phyloP scores from a whole-genome alignment of 2,888 invertebrate species.

The Ormyrus pomaceus region DNA sequence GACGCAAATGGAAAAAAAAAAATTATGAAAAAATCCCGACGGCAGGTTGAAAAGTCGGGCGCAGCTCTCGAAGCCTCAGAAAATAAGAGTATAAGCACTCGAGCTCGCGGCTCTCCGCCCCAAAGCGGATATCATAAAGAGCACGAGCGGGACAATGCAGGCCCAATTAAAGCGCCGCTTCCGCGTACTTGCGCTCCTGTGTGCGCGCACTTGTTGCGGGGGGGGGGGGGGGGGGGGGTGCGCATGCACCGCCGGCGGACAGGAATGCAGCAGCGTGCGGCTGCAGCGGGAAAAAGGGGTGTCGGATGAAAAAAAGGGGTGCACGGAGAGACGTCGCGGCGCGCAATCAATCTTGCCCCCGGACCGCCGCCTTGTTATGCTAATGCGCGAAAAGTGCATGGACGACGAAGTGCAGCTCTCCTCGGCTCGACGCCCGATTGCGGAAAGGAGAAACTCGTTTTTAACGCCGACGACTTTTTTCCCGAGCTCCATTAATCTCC shows the following conservation, averaged over 20 bases:
- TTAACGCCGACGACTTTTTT: background rate
- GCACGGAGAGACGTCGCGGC: background rate
- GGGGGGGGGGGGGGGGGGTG: background rate
- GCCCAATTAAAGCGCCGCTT: background rate
- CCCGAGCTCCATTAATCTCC: conserved; percentile 46
- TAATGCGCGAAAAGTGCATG: conserved; percentile 67
- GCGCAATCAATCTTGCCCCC: conserved; percentile 30
- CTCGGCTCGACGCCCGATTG: too few species aligned
- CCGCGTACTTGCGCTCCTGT: background rate
- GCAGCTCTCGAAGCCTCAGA: too few species aligned
- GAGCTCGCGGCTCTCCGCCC: too few species aligned
- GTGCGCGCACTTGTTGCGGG: conserved; percentile 32
- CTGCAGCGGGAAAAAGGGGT: background rate
- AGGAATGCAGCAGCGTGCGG: conserved; percentile 1
- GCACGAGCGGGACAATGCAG: too few species aligned
- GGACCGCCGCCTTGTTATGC: conserved; percentile 65
- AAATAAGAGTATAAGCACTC: too few species aligned
- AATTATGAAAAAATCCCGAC: too few species aligned
- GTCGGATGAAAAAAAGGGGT: background rate
- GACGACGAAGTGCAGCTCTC: conserved; percentile 13
- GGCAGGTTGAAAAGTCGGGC: too few species aligned
- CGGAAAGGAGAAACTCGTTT: conserved; percentile 27
- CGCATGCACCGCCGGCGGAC: conserved; percentile 12
- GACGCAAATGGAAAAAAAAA: too few species aligned
- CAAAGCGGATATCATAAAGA: too few species aligned